Conservation (phyloP, 2,797 vertebrate species). For the Gobio occitaniae region DNA sequence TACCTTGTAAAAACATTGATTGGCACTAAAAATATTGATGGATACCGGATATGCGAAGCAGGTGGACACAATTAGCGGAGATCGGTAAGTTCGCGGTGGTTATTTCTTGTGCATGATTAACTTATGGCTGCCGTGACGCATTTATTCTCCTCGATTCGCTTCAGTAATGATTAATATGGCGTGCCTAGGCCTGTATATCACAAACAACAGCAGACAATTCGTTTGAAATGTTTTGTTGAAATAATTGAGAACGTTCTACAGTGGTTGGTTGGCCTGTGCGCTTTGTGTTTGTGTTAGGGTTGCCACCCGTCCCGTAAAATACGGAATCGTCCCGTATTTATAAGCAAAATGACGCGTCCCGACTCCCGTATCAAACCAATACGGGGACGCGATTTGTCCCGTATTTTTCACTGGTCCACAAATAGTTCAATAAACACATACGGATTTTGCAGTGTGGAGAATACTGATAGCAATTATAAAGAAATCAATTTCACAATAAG, state of each 20-base stretch:
- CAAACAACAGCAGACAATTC: background rate
- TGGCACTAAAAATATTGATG: background rate
- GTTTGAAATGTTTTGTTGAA: background rate
- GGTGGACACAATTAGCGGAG: background rate
- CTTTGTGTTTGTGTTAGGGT: background rate
- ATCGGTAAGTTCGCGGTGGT: background rate
- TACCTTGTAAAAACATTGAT: background rate
- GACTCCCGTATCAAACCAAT: no score
- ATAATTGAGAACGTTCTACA: background rate
- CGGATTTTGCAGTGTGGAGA: no score
- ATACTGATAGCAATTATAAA: no score
- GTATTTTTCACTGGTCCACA: no score
- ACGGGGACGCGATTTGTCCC: no score
- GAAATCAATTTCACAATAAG: no score
- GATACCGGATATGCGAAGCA: background rate
- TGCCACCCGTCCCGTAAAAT: no score
- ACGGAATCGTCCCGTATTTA: no score
- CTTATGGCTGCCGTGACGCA: background rate
- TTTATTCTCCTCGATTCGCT: background rate
- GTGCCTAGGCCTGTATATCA: background rate
- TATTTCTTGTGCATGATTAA: background rate
- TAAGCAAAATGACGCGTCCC: no score
- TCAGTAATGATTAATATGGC: background rate
- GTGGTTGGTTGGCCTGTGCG: background rate
- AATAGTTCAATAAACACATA: no score